Evolutionary conservation across 2,113 vertebrate species (phyloP).

Genomic region (Lepus timidus): DNA sequence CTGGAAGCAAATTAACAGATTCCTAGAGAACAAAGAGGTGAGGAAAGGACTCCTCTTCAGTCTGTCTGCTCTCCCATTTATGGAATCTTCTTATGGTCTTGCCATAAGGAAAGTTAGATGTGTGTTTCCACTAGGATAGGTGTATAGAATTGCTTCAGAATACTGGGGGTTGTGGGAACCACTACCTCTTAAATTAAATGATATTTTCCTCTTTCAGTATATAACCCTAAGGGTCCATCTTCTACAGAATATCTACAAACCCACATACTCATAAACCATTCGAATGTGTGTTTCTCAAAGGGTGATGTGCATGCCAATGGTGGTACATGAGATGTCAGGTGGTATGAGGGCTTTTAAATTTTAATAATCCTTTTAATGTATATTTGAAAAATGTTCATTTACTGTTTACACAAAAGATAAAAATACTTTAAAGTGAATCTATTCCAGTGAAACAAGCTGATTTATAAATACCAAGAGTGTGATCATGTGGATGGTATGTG

Average conservation of each 20-base stretch:
- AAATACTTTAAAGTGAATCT: conserved; percentile 40
- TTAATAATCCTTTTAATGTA: background rate
- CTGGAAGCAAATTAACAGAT: background rate
- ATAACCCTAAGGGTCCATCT: background rate
- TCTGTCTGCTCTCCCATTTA: background rate
- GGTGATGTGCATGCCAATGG: background rate
- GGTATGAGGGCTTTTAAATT: background rate
- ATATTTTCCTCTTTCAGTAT: background rate
- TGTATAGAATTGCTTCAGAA: background rate
- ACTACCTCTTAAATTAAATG: background rate
- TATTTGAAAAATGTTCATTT: background rate
- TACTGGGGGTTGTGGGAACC: background rate
- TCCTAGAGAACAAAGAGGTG: background rate
- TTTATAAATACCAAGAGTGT: background rate
- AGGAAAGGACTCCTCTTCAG: background rate
- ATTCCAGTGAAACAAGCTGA: background rate
- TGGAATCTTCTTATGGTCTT: background rate
- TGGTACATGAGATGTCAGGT: background rate
- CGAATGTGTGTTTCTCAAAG: background rate
- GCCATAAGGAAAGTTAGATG: background rate
- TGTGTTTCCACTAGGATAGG: background rate
- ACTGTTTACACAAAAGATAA: background rate
- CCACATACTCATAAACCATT: background rate
- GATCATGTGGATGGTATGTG: background rate
- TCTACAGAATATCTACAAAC: background rate